Evolutionary conservation across 30 jellyfish, hydroid and myxozoan genomes (phyloP).

Genomic region (Pelagia noctiluca): DNA sequence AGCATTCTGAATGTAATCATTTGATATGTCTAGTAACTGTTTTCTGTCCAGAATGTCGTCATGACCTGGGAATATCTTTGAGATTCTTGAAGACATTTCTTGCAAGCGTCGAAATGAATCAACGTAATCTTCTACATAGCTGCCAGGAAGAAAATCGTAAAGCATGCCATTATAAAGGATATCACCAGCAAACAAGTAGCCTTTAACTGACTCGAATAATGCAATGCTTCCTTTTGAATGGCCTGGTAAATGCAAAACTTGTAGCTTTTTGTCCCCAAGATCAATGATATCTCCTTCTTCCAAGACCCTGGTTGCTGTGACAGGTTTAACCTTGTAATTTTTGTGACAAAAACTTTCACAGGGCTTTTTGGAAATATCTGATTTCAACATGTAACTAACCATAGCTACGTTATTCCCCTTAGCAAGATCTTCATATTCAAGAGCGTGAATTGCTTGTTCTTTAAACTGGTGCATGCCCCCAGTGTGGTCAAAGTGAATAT

Average conservation of each 20-base stretch:
- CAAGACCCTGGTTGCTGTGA: constrained; percentile 22
- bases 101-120: constrained; percentile 25
- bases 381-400: constrained; percentile 13
- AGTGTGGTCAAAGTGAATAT: constrained; percentile 57
- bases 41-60: neutral
- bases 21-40: constrained; percentile 11
- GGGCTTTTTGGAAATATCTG: neutral
- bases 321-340: constrained; percentile 24
- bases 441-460: constrained; percentile 38
- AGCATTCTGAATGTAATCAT: constrained; percentile 22
- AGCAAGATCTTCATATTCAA: constrained; percentile 35
- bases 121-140: constrained; percentile 31
- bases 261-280: constrained; percentile 34
- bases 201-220: neutral
- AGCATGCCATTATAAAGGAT: constrained; percentile 46
- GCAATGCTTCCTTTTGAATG: constrained; percentile 65
- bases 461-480: constrained; percentile 58
- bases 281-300: constrained; percentile 52
- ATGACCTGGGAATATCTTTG: constrained; percentile 52
- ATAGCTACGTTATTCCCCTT: constrained; percentile 34
- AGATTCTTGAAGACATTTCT: constrained; percentile 34
- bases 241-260: constrained; percentile 51
- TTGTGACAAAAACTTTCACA: neutral
- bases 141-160: constrained; percentile 43
- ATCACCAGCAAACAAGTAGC: constrained; percentile 45